A percentile compares a stretch with the other conserved stretches of the same genome.
Evolutionary conservation across 2,113 vertebrate genomes (phyloP).

Genomic region (human): DNA sequence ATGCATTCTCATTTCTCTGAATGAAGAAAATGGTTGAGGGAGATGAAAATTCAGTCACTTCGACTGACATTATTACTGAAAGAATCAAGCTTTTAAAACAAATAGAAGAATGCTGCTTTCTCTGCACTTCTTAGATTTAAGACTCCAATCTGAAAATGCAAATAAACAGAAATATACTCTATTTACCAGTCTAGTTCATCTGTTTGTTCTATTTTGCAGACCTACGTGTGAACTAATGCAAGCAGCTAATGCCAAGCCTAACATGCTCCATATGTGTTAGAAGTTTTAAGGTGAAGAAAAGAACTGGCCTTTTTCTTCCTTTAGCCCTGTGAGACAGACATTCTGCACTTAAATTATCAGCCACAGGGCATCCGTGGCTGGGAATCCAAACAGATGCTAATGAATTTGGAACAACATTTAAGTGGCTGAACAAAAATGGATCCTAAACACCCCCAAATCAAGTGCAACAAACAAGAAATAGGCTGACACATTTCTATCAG

Average conservation of each 20-base stretch:
- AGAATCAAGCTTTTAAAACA: constrained; percentile 75
- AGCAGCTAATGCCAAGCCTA: constrained; percentile 68
- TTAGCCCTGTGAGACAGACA: constrained; percentile 56
- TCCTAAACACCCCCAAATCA: constrained; percentile 66
- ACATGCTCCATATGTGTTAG: constrained; percentile 15
- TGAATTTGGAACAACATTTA: constrained; percentile 66
- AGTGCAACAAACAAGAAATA: constrained; percentile 48
- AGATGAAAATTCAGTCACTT: constrained; percentile 66
- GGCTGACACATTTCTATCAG: constrained; percentile 61
- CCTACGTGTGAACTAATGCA: constrained; percentile 61
- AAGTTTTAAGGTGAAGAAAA: constrained; percentile 73
- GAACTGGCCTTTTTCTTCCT: constrained; percentile 66
- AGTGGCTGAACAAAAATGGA: constrained; percentile 67
- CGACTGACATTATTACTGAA: constrained; percentile 66
- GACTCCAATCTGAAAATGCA: constrained; percentile 80
- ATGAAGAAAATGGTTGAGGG: constrained; percentile 70
- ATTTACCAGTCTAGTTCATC: neutral
- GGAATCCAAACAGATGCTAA: constrained; percentile 62
- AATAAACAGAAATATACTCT: constrained; percentile 77
- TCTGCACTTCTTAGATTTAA: constrained; percentile 75
- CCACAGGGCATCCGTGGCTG: constrained; percentile 54
- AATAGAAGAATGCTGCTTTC: constrained; percentile 71
- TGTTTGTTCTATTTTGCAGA: constrained; percentile 54
- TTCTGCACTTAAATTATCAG: constrained; percentile 71
- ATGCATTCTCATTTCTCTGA: constrained; percentile 71